phyloP scores from a whole-genome alignment of 2,113 vertebrate genomes.

The Limanda limanda region DNA sequence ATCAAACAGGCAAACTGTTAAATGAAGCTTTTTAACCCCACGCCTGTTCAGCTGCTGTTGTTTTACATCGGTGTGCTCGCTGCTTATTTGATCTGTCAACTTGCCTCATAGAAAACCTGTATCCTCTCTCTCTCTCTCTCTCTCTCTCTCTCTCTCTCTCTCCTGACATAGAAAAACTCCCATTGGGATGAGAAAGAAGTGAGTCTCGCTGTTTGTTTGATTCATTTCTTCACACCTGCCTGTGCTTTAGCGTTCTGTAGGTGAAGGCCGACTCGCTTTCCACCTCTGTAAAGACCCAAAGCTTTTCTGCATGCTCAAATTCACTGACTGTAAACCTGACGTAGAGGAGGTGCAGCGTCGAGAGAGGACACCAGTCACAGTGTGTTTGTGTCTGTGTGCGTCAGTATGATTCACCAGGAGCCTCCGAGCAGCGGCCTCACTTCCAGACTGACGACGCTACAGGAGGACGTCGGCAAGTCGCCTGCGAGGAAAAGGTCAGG shows the following conservation, averaged over 20 bases:
- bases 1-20: background rate
- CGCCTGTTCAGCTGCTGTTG: background rate
- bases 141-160: conserved; percentile 53
- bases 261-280: conserved; percentile 3
- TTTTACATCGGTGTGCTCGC: conserved; percentile 43
- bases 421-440: conserved; percentile 86
- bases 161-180: conserved; percentile 85
- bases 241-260: conserved; percentile 37
- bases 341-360: background rate
- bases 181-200: conserved; percentile 87
- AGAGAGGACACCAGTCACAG: background rate
- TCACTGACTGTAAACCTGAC: background rate
- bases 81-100: conserved; percentile 48
- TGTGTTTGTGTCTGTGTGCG: conserved; percentile 20
- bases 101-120: conserved; percentile 69
- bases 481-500: conserved; percentile 93
- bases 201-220: conserved; percentile 77
- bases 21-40: background rate
- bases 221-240: conserved; percentile 55
- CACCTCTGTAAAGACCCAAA: conserved; percentile 20
- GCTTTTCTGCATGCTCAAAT: conserved; percentile 44
- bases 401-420: conserved; percentile 93
- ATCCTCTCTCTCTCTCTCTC: conserved; percentile 19
- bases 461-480: conserved; percentile 94
- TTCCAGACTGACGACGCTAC: conserved; percentile 89